A percentile compares a stretch with the other conserved stretches of the same genome.
Evolutionary conservation across 92 coral and sea anemone genomes (phyloP).

Genomic region (Parazoanthus atlanticus): DNA sequence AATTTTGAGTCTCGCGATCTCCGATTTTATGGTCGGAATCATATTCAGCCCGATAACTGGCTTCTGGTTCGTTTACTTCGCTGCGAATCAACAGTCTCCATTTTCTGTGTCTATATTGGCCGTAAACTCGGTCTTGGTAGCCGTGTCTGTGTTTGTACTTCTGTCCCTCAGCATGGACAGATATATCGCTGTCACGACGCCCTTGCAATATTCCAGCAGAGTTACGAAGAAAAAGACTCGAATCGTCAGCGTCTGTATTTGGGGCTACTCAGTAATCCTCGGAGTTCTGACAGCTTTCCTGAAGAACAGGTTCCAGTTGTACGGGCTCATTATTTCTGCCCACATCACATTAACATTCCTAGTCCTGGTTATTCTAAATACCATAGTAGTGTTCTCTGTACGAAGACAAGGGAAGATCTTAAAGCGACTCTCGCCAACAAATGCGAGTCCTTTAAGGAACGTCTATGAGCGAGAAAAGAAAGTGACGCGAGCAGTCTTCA

Average conservation of each 20-base stretch:
- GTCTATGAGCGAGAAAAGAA: slow-evolving; percentile 30
- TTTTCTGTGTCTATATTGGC: slow-evolving; percentile 33
- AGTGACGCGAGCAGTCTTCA: slow-evolving; percentile 33
- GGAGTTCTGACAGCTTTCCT: slow-evolving; percentile 22
- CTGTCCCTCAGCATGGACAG: slow-evolving; percentile 27
- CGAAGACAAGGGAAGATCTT: slow-evolving; percentile 15
- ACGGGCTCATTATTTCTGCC: slow-evolving; percentile 29
- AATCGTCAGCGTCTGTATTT: slow-evolving; percentile 5
- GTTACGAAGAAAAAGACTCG: slow-evolving; percentile 11
- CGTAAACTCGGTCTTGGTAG: slow-evolving; percentile 32
- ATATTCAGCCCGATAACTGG: slow-evolving; percentile 27
- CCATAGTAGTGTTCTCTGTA: slow-evolving; percentile 1
- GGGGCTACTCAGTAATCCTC: slow-evolving; percentile 32
- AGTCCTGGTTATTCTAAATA: slow-evolving; percentile 5
- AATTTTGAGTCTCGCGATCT: slow-evolving; percentile 25
- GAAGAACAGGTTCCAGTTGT: slow-evolving; percentile 15
- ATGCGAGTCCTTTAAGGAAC: neutral
- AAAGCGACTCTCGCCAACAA: neutral
- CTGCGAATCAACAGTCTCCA: slow-evolving; percentile 10
- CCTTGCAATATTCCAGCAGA: slow-evolving; percentile 15
- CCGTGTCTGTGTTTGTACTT: slow-evolving; percentile 27
- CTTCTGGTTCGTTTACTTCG: slow-evolving; percentile 34
- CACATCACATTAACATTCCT: slow-evolving; percentile 22
- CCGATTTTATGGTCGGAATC: slow-evolving; percentile 30
- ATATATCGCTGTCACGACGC: slow-evolving; percentile 36